A percentile compares a stretch with the other conserved stretches of the same genome.
Evolutionary conservation across 1,140 invertebrate species (phyloP).

Genomic region (Trichonephila clavipes): DNA sequence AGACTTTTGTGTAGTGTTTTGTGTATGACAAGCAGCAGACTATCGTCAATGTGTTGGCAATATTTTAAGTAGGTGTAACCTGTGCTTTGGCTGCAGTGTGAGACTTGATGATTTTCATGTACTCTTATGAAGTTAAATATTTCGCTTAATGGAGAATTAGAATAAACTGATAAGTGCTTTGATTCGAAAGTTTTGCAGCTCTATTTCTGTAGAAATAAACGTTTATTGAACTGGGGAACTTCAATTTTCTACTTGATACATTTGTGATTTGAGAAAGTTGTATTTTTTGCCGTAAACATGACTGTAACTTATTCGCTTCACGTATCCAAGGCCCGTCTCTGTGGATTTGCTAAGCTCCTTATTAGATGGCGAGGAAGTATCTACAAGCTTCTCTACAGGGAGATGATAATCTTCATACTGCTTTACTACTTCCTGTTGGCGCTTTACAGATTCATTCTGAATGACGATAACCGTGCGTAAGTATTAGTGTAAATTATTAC

Average conservation of each 20-base stretch:
- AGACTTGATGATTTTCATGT: slow-evolving; percentile 16
- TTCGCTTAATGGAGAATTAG: background rate
- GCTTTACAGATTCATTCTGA: slow-evolving; percentile 77
- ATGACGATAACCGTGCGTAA: slow-evolving; percentile 77
- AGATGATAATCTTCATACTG: slow-evolving; percentile 78
- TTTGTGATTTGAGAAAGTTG: background rate
- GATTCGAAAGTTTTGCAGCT: background rate
- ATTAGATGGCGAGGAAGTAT: slow-evolving; percentile 79
- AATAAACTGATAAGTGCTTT: background rate
- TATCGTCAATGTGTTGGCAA: background rate
- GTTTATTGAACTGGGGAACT: background rate
- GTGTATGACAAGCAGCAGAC: slow-evolving; percentile 32
- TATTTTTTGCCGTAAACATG: slow-evolving; percentile 73
- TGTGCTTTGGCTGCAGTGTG: slow-evolving; percentile 55
- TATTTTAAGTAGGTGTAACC: background rate
- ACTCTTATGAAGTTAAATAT: slow-evolving; percentile 1
- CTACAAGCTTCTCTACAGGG: slow-evolving; percentile 79
- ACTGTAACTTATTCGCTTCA: slow-evolving; percentile 79
- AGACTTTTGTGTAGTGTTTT: background rate
- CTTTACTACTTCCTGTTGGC: slow-evolving; percentile 77
- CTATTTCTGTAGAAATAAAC: background rate
- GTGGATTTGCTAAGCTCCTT: slow-evolving; percentile 79
- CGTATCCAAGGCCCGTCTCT: slow-evolving; percentile 78
- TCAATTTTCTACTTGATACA: background rate
- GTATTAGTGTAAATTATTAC: slow-evolving; percentile 17